These are phyloP conservation scores for Loripinus fragilis DNA, from an alignment of 2,888 invertebrate species.

Conservation along the genomic window DNA sequence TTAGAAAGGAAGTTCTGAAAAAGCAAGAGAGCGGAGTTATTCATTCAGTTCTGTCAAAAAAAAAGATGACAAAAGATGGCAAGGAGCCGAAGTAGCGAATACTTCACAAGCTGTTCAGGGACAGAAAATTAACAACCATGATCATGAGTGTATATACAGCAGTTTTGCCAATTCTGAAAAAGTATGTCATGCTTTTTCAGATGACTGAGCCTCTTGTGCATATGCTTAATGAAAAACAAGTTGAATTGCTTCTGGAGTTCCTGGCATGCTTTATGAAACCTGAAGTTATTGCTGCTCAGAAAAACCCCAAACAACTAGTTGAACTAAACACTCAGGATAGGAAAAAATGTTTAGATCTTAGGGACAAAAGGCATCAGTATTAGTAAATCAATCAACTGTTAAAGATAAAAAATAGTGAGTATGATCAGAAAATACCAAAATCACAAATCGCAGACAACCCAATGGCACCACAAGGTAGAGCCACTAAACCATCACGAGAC, in stretches of 20 bases:
- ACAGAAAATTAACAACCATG: constrained; percentile 7
- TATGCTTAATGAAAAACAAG: constrained; percentile 30
- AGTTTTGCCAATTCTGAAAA: constrained; percentile 22
- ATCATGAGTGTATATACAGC: constrained; percentile 23
- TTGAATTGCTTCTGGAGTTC: constrained; percentile 23
- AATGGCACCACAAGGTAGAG: no score
- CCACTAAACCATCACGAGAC: no score
- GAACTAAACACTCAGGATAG: neutral
- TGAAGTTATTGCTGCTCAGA: constrained; percentile 21
- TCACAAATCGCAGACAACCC: no score
- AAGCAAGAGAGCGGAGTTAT: neutral
- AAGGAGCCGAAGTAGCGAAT: constrained; percentile 13
- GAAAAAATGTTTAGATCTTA: neutral
- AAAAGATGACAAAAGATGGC: constrained; percentile 34
- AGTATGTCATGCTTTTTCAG: constrained; percentile 31
- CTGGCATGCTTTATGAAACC: constrained; percentile 36
- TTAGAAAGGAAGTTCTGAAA: constrained; percentile 2
- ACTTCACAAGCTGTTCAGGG: constrained; percentile 19
- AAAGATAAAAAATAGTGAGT: no score
- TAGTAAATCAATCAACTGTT: neutral
- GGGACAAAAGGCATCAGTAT: constrained; percentile 14
- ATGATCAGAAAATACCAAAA: no score
- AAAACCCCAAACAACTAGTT: neutral
- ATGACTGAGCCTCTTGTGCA: constrained; percentile 24
- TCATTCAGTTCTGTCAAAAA: neutral